phyloP scores from a whole-genome alignment of 1,140 invertebrate genomes.

The Lanistes nyassanus region DNA sequence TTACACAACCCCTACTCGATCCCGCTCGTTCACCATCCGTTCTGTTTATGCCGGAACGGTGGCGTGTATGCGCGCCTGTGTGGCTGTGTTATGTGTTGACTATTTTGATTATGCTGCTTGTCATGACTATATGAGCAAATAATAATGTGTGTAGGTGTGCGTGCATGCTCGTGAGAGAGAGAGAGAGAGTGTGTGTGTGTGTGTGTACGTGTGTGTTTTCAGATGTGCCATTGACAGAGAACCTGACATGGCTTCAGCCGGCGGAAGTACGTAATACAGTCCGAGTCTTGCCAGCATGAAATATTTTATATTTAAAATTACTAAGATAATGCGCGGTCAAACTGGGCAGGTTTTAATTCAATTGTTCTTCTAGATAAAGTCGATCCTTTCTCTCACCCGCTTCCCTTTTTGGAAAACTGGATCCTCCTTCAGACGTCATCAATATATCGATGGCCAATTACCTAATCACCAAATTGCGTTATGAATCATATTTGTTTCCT shows the following conservation, averaged over 20 bases:
- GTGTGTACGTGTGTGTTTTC: constrained; percentile 6
- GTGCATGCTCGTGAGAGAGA: not conserved
- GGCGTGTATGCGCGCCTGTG: not conserved
- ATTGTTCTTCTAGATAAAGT: no score
- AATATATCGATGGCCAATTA: no score
- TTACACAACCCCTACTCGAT: no score
- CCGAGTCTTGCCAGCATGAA: not conserved
- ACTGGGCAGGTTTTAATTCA: not conserved
- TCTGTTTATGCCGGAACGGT: not conserved
- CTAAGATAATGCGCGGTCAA: not conserved
- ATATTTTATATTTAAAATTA: not conserved
- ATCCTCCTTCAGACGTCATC: no score
- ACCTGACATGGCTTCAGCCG: not conserved
- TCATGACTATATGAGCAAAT: constrained; percentile 4
- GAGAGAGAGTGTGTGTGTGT: not conserved
- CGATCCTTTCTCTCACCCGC: no score
- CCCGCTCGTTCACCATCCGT: not conserved
- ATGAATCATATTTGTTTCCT: no score
- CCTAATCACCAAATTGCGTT: no score
- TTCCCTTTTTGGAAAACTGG: no score
- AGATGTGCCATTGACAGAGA: not conserved
- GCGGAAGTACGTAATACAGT: not conserved
- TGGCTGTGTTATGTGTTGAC: not conserved
- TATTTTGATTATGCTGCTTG: not conserved
- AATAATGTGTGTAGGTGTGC: not conserved